Base-by-base conservation (phyloP, 2,113 vertebrate species). In the Caranx ignobilis region DNA sequence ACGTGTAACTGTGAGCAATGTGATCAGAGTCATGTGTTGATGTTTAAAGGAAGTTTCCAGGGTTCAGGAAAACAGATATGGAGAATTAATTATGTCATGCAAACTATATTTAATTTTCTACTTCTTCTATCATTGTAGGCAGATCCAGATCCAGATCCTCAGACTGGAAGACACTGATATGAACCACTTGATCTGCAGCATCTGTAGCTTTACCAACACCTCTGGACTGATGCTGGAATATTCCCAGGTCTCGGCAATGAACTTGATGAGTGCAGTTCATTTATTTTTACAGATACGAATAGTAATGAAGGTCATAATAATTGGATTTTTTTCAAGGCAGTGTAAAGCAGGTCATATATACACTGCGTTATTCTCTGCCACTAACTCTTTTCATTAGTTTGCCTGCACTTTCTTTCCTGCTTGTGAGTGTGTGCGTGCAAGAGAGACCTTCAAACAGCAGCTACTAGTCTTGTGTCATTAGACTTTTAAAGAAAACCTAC, bases 301-400 rank as follows among this genome's bases (percentile, higher is more conserved):
- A 21, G 43, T 63, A 60, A 10, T 60, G 4, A 60, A 35, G 1
- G 70, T 61, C 35, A 12, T 11, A 48, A 59, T 52, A n/a, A 52
- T n/a, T 10, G 19, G 19, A n/a, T 41, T 41, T 41, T 41, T 41
- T 41, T 19, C 1, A 19, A 50, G 18, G 48, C 18, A 19, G 63
- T 9, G 5, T n/a, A 8, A 31, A 21, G 12, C 18, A 16, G 35
- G 50, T 57, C 15, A 11, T 57, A 54, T 32, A 41, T 15, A 47
- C 3, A 3, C 45, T 47, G 45, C 16, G 26, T 21, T 68, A 52
- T 50, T 67, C 6, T 35, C 5, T 50, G 31, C 16, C 21, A 56
- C 2, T 35, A 47, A 48, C 37, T 43, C 6, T 15, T 73, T 70
- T 41, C n/a, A 57, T 35, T 63, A 35, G 31, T 31, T 85, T 34